phyloP scores from a whole-genome alignment of 2,888 invertebrate species.

The Caenorhabditis japonica region DNA sequence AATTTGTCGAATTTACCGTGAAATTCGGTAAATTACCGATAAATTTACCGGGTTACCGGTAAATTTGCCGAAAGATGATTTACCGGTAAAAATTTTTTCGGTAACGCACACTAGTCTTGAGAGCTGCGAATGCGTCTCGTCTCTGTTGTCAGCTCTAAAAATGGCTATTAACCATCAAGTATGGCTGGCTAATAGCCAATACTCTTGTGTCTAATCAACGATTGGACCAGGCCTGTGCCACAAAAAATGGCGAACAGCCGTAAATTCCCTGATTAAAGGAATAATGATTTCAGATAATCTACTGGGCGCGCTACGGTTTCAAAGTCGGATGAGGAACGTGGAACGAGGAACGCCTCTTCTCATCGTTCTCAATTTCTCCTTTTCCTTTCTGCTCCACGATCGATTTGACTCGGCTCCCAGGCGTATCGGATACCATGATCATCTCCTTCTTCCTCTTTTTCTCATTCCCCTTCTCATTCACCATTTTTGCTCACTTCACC shows the following conservation, averaged over 20 bases:
- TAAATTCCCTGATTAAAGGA: neutral
- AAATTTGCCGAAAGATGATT: too few species aligned
- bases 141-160: neutral
- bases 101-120: too few species aligned
- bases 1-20: too few species aligned
- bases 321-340: constrained; percentile 34
- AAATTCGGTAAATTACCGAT: too few species aligned
- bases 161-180: neutral
- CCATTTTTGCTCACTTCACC: constrained; percentile 42
- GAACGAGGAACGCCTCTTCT: neutral
- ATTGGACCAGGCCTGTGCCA: neutral
- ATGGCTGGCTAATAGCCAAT: neutral
- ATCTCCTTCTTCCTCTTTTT: too few species aligned
- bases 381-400: neutral
- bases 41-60: too few species aligned
- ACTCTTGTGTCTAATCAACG: neutral
- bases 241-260: neutral
- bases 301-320: constrained; percentile 60
- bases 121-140: too few species aligned
- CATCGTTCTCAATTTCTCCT: constrained; percentile 1
- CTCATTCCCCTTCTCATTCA: constrained; percentile 32
- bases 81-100: too few species aligned
- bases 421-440: too few species aligned
- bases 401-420: too few species aligned
- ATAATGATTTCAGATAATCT: constrained; percentile 53